These are phyloP conservation scores for Doryteuthis pealeii DNA, from an alignment of 1,140 invertebrate genomes.

Conservation along the genomic window DNA sequence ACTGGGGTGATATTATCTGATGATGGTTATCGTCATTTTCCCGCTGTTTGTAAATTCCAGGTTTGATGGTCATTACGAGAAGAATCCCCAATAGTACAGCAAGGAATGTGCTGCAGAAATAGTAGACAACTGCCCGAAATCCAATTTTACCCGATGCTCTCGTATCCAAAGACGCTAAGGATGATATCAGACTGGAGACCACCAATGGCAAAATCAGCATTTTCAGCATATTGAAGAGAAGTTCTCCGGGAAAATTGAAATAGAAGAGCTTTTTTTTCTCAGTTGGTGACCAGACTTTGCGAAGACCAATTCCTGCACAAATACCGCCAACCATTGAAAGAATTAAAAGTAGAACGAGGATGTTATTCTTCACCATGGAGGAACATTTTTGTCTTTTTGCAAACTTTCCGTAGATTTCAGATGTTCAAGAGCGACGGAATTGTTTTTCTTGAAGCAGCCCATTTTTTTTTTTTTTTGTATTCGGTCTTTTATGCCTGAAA, in stretches of 20 bases:
- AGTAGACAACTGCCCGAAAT: constrained; percentile 79
- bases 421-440: too few relatives aligned
- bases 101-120: constrained; percentile 81
- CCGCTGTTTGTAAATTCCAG: constrained; percentile 35
- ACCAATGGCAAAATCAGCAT: constrained; percentile 63
- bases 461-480: too few relatives aligned
- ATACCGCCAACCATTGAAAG: constrained; percentile 38
- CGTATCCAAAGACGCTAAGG: constrained; percentile 50
- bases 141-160: constrained; percentile 52
- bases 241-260: constrained; percentile 60
- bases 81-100: constrained; percentile 54
- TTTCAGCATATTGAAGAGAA: constrained; percentile 63
- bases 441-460: too few relatives aligned
- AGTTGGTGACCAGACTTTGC: constrained; percentile 29
- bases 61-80: constrained; percentile 43
- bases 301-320: constrained; percentile 37
- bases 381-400: too few relatives aligned
- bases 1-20: constrained; percentile 33
- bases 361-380: constrained; percentile 15
- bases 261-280: constrained; percentile 46
- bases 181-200: constrained; percentile 58
- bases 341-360: constrained; percentile 60
- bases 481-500: too few relatives aligned
- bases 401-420: too few relatives aligned
- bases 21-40: constrained; percentile 9